Evolutionary conservation across 2,888 invertebrate genomes (phyloP), one percentile per base, ranked within the genome.

Genomic region (Tachina grossa): DNA sequence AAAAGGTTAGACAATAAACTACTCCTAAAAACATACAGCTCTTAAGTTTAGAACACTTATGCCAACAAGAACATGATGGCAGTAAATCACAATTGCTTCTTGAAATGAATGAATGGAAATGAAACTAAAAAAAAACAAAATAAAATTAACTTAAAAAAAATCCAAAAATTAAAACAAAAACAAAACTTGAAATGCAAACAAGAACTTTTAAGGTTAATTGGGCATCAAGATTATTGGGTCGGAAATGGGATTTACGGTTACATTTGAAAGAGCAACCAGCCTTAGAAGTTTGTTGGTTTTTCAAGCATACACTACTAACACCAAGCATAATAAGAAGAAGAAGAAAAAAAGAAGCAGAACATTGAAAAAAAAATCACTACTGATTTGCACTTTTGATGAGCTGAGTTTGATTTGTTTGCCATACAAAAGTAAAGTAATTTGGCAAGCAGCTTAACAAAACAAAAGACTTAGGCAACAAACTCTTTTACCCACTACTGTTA

Each of bases 211-310:
- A 92, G 92, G 92, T 92, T 92, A 92, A 92, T 92, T 92, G 92
- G 90, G 91, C 91, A 93, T 92, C 92, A 91, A 92, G 92, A 92
- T 92, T 91, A 92, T 91, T 93, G 89, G 93, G 92, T 92, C 93
- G 92, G 93, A 92, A 92, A 92, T 92, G 90, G 83, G 83, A 85
- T 83, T 90, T 91, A 90, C 90, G 89, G 89, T 91, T 90, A 90
- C 89, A 85, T 89, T 91, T 89, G 87, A 88, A 88, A 89, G 87
- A 83, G 82, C 86, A 87, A 68, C 47, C 19, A 74, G 84, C 75
- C 79, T 85, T 75, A 82, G 71, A 61, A 8, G 61, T 66, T 51
- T 72, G 59, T 16, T 39, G 75, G 82, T 63, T 83, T 41, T 74
- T 81, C 68, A 66, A 43, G 76, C 76, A 77, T 69, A 74, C 47